phyloP scores from a whole-genome alignment of 1,140 invertebrate species.

The Samia ricini region DNA sequence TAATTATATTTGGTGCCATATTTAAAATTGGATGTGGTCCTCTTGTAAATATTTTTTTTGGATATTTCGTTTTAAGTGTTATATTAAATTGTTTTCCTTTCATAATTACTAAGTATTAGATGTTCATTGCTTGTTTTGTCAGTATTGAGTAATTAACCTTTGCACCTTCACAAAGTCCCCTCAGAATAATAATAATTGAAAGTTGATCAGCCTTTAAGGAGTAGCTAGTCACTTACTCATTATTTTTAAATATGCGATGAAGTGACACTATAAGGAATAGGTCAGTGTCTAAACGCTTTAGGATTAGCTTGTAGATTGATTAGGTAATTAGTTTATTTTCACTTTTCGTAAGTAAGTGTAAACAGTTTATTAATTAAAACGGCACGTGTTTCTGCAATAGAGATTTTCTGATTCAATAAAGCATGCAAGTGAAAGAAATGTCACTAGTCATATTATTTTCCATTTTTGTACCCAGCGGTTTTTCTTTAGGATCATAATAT shows the following conservation, averaged over 20 bases:
- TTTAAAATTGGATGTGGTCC: conserved; percentile 25
- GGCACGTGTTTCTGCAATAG: conserved; percentile 15
- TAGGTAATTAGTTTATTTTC: conserved; percentile 20
- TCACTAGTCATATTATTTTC: conserved; percentile 40
- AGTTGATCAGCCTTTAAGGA: not conserved
- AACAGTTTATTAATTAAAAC: not conserved
- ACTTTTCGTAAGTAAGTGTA: conserved; percentile 14
- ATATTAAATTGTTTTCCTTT: not conserved
- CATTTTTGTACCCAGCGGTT: conserved; percentile 32
- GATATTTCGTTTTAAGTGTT: conserved; percentile 16
- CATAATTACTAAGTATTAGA: conserved; percentile 1
- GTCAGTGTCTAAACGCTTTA: conserved; percentile 24
- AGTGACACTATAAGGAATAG: conserved; percentile 13
- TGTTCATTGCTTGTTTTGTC: conserved; percentile 3
- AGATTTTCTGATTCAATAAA: conserved; percentile 16
- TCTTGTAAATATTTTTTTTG: conserved; percentile 35
- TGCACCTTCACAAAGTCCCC: not conserved
- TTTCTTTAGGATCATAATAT: conserved; percentile 26
- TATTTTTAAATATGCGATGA: conserved; percentile 6
- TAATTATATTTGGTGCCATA: conserved; percentile 44
- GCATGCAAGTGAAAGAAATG: conserved; percentile 13
- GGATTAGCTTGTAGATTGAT: conserved; percentile 21
- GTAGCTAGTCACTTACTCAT: conserved; percentile 9
- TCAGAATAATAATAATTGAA: not conserved
- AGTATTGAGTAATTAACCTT: conserved; percentile 7